These are phyloP conservation scores for Synanceia verrucosa DNA, from an alignment of 2,797 vertebrate species.

Conservation along the genomic window DNA sequence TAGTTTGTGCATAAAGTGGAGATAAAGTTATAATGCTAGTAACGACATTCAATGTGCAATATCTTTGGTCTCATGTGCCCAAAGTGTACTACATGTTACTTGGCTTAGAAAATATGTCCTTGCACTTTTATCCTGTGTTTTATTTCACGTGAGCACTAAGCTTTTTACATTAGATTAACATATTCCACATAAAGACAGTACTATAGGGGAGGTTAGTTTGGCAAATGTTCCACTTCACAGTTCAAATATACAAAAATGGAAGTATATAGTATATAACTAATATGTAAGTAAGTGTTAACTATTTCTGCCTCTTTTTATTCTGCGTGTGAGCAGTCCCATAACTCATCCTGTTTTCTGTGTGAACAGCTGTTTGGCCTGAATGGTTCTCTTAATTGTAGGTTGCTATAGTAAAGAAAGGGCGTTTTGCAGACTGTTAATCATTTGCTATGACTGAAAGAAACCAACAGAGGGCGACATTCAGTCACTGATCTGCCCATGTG, in stretches of 20 bases:
- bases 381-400: not conserved
- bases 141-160: too few species aligned
- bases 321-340: not conserved
- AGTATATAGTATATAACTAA: too few species aligned
- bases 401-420: not conserved
- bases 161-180: not conserved
- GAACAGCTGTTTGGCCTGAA: not conserved
- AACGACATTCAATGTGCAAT: too few species aligned
- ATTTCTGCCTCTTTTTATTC: not conserved
- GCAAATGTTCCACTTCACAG: not conserved
- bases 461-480: constrained; percentile 67
- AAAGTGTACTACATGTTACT: too few species aligned
- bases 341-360: not conserved
- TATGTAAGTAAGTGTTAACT: not conserved
- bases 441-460: not conserved
- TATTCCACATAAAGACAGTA: not conserved
- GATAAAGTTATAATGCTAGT: not conserved
- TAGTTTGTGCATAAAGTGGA: not conserved
- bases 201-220: not conserved
- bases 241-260: too few species aligned
- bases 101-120: too few species aligned
- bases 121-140: too few species aligned
- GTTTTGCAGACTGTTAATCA: not conserved
- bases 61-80: too few species aligned
- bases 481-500: not conserved